These are phyloP conservation scores for Kradibia gibbosae DNA, from an alignment of 1,140 invertebrate genomes.

Conservation along the genomic window DNA sequence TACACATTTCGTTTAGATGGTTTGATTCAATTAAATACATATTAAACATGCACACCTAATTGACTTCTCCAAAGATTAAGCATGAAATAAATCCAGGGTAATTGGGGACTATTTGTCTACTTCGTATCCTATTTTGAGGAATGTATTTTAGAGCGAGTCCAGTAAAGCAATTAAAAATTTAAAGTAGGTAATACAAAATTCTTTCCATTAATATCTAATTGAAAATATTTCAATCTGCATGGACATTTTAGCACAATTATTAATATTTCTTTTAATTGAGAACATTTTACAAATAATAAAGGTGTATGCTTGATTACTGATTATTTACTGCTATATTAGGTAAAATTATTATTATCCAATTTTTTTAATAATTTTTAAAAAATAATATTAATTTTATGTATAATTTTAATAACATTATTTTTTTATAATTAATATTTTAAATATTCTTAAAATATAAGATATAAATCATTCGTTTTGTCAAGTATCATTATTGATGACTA, in stretches of 20 bases:
- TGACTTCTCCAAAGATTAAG: slow-evolving; percentile 51
- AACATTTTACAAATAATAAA: background rate
- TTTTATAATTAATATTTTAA: too few relatives aligned
- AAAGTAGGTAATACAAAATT: background rate
- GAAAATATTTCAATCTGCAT: background rate
- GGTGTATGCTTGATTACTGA: too few relatives aligned
- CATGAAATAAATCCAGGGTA: slow-evolving; percentile 53
- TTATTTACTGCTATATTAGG: too few relatives aligned
- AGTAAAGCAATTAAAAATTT: slow-evolving; percentile 6
- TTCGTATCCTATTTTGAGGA: slow-evolving; percentile 40
- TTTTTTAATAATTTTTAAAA: too few relatives aligned
- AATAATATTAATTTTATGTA: too few relatives aligned
- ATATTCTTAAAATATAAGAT: too few relatives aligned
- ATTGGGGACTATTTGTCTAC: slow-evolving; percentile 51
- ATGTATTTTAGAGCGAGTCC: slow-evolving; percentile 11
- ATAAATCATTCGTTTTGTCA: too few relatives aligned
- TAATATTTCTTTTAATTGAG: slow-evolving; percentile 24
- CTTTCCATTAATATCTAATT: background rate
- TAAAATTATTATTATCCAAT: too few relatives aligned
- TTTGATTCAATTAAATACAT: background rate
- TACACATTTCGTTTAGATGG: background rate
- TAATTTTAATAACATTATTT: too few relatives aligned
- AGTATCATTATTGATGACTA: too few relatives aligned
- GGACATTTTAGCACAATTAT: background rate
- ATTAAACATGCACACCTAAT: slow-evolving; percentile 40